Evolutionary conservation across 2,113 vertebrate genomes (phyloP).

Genomic region (Halcyon senegalensis): DNA sequence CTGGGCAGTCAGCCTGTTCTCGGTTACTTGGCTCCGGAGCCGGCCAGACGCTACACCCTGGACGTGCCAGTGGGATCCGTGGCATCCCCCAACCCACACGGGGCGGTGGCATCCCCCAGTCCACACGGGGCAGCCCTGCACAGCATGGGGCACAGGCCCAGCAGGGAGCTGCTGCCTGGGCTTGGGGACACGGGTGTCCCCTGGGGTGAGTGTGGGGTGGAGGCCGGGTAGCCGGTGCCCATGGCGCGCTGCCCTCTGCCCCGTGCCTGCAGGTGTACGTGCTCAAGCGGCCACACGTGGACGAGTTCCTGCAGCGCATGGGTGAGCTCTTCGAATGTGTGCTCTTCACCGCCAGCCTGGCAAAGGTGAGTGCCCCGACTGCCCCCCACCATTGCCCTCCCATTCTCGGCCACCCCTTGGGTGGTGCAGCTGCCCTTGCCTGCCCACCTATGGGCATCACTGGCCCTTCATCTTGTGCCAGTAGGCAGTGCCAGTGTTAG

Average conservation of each 20-base stretch:
- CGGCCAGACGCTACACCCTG: slow-evolving; percentile 32
- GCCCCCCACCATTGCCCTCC: rapidly evolving
- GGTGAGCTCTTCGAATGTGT: slow-evolving; percentile 97
- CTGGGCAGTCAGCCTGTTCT: slow-evolving; percentile 90
- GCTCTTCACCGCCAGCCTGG: slow-evolving; percentile 95
- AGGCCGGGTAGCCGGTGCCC: rapidly evolving
- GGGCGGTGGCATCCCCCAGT: not conserved
- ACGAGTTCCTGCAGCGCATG: slow-evolving; percentile 95
- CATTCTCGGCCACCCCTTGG: rapidly evolving
- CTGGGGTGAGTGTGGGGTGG: not conserved
- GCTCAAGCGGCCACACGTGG: slow-evolving; percentile 93
- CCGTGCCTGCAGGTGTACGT: slow-evolving; percentile 86
- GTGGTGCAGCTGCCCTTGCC: not conserved
- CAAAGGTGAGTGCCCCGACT: slow-evolving; percentile 84
- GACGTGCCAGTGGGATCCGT: rapidly evolving
- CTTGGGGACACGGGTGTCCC: not conserved
- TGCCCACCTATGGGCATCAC: rapidly evolving
- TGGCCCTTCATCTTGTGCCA: too few species aligned
- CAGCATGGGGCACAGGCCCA: rapidly evolving
- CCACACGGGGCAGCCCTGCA: rapidly evolving
- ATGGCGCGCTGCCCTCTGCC: not conserved
- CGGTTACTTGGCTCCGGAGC: slow-evolving; percentile 94
- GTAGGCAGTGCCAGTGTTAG: not conserved
- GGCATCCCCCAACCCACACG: rapidly evolving
- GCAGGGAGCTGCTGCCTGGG: rapidly evolving